Conservation (phyloP, 1,140 invertebrate genomes). For the Drosophila bocqueti region DNA sequence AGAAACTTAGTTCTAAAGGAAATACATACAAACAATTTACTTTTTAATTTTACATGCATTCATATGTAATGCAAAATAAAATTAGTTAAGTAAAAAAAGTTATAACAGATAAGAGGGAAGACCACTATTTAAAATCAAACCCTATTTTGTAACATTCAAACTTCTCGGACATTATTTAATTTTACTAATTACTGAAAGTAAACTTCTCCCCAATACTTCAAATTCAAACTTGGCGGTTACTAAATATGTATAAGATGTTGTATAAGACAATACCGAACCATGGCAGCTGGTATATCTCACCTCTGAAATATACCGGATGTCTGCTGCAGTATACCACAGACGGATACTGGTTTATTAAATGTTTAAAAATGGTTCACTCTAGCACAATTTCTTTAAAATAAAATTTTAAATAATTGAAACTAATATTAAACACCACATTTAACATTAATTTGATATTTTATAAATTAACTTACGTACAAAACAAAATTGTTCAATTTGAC, state of each 20-base stretch:
- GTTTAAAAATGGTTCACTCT: too few species aligned
- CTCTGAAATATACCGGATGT: not conserved
- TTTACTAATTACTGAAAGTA: too few species aligned
- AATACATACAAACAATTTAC: not conserved
- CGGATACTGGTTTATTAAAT: not conserved
- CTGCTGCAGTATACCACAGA: too few species aligned
- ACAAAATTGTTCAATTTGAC: too few species aligned
- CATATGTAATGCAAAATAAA: too few species aligned
- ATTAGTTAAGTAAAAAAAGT: not conserved
- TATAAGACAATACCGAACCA: not conserved
- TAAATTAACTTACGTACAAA: too few species aligned
- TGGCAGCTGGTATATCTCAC: not conserved
- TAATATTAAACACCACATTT: too few species aligned
- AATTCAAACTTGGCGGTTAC: constrained; percentile 1
- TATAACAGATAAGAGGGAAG: too few species aligned
- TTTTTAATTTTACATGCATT: not conserved
- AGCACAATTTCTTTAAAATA: too few species aligned
- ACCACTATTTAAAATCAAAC: too few species aligned
- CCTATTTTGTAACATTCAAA: not conserved
- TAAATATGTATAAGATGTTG: not conserved
- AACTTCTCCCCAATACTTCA: not conserved
- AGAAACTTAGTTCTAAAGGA: not conserved
- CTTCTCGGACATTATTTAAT: not conserved
- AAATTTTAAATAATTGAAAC: too few species aligned
- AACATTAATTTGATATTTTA: too few species aligned